Conservation (phyloP, 37 sponge, comb jelly and placozoan species). For the Aplysina aerophoba region DNA sequence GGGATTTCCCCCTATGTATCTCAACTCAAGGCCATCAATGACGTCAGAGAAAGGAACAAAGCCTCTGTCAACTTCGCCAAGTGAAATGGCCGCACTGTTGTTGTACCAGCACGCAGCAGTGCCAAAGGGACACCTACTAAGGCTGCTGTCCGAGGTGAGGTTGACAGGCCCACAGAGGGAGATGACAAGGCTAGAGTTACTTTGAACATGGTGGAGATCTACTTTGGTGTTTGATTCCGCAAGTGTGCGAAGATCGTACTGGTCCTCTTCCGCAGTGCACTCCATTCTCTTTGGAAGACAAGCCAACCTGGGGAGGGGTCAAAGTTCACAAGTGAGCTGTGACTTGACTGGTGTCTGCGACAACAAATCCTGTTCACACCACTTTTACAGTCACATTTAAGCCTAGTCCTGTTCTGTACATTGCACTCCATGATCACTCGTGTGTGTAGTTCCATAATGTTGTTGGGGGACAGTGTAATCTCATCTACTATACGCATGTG, state of each 20-base stretch:
- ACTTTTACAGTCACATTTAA: too few relatives aligned
- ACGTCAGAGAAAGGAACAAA: background rate
- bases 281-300: conserved; percentile 59
- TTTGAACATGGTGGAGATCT: background rate
- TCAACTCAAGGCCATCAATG: conserved; percentile 9
- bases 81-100: background rate
- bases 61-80: conserved; percentile 7
- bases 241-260: conserved; percentile 62
- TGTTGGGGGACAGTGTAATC: too few relatives aligned
- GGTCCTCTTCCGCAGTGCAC: conserved; percentile 56
- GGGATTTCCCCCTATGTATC: background rate
- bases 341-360: too few relatives aligned
- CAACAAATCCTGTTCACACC: too few relatives aligned
- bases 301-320: conserved; percentile 38
- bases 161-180: conserved; percentile 20
- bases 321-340: background rate
- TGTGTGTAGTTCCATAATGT: too few relatives aligned
- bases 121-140: conserved; percentile 15
- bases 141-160: background rate
- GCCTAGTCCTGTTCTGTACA: too few relatives aligned
- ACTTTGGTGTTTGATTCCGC: background rate
- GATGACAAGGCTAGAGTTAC: background rate
- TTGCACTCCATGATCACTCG: too few relatives aligned
- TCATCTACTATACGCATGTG: too few relatives aligned
- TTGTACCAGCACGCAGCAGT: conserved; percentile 23